Conservation (phyloP, 37 sponge, comb jelly and placozoan genomes). For the Halisarca cf. caerulea region DNA sequence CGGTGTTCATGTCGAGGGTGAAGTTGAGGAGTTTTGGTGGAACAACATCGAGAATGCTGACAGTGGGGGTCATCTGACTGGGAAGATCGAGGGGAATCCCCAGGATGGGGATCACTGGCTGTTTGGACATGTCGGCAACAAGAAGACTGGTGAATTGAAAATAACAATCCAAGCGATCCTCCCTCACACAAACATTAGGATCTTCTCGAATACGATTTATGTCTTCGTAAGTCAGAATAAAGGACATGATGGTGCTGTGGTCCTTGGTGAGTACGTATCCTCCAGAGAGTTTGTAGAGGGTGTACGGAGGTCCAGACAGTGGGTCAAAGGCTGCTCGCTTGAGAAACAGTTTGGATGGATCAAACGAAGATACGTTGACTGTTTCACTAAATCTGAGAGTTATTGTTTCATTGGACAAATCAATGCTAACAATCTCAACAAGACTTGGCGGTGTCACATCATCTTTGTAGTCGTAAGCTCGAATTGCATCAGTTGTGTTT, state of each 20-base stretch:
- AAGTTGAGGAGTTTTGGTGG: slow-evolving; percentile 73
- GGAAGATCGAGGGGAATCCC: not conserved
- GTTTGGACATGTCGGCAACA: slow-evolving; percentile 73
- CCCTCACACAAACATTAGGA: slow-evolving; percentile 45
- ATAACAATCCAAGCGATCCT: slow-evolving; percentile 52
- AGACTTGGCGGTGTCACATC: slow-evolving; percentile 68
- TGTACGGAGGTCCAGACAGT: not conserved
- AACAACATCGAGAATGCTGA: slow-evolving; percentile 45
- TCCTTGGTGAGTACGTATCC: slow-evolving; percentile 40
- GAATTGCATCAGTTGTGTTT: slow-evolving; percentile 27
- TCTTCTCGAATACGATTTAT: slow-evolving; percentile 74
- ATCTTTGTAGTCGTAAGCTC: slow-evolving; percentile 44
- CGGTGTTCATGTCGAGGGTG: slow-evolving; percentile 72
- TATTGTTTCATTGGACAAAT: slow-evolving; percentile 69
- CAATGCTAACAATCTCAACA: slow-evolving; percentile 57
- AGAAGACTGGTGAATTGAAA: slow-evolving; percentile 48
- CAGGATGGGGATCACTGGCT: slow-evolving; percentile 40
- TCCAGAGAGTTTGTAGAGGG: slow-evolving; percentile 57
- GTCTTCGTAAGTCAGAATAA: slow-evolving; percentile 56
- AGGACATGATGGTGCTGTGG: slow-evolving; percentile 55
- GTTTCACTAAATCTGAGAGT: slow-evolving; percentile 85
- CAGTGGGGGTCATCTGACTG: not conserved
- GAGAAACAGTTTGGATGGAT: slow-evolving; percentile 51
- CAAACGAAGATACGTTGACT: slow-evolving; percentile 74
- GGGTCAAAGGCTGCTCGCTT: slow-evolving; percentile 52